Percentiles rank a stretch among this genome's conserved stretches.
These are phyloP conservation scores for Linnaemya tessellans DNA, from an alignment of 2,888 invertebrate genomes.

Conservation along the genomic window DNA sequence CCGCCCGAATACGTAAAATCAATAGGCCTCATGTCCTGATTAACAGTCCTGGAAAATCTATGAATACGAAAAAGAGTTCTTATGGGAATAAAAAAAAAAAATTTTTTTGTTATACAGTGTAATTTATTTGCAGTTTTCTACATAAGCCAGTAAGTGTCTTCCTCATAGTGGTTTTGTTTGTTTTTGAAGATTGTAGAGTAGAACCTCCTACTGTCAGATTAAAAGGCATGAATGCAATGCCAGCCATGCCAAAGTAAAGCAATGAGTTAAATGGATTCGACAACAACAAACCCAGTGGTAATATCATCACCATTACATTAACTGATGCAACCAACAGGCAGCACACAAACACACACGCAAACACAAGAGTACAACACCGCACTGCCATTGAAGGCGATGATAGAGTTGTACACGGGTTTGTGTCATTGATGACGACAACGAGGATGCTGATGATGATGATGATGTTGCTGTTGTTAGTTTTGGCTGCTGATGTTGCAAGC, in stretches of 20 bases:
- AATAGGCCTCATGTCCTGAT: no score
- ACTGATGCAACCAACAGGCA: slow-evolving; percentile 56
- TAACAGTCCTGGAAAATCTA: no score
- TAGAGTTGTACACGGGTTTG: slow-evolving; percentile 17
- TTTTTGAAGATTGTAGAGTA: slow-evolving; percentile 51
- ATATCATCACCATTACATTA: slow-evolving; percentile 31
- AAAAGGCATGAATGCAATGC: slow-evolving; percentile 65
- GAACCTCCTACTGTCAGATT: slow-evolving; percentile 70
- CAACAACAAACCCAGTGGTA: slow-evolving; percentile 59
- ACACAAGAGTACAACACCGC: not conserved
- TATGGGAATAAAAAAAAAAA: no score
- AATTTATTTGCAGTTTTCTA: not conserved
- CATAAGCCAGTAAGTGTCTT: not conserved
- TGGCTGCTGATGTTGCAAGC: not conserved
- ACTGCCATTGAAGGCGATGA: slow-evolving; percentile 34
- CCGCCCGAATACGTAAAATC: no score
- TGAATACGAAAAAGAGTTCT: no score
- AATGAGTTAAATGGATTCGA: slow-evolving; percentile 67
- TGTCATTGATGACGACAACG: slow-evolving; percentile 38
- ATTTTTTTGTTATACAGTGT: no score
- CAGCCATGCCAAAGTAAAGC: slow-evolving; percentile 67
- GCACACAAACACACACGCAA: not conserved
- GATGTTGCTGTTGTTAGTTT: slow-evolving; percentile 2
- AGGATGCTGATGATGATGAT: slow-evolving; percentile 13
- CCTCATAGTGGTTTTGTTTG: slow-evolving; percentile 29